phyloP scores from a whole-genome alignment of 2,113 vertebrate species.

The Apodemus speciosus region DNA sequence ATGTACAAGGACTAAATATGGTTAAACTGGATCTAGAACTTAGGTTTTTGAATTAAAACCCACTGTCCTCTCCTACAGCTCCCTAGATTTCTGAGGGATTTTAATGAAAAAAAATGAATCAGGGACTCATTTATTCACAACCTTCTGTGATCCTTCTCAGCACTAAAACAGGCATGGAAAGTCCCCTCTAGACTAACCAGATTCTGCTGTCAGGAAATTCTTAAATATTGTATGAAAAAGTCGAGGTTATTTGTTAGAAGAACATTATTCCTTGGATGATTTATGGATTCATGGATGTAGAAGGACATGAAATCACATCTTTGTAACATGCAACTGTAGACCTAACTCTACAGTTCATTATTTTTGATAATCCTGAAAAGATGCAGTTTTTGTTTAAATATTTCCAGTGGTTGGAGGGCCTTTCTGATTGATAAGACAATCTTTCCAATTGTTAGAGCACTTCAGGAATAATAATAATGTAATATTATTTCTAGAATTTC shows the following conservation, averaged over 20 bases:
- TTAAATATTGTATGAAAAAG: conserved; percentile 12
- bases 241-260: not conserved
- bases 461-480: conserved; percentile 17
- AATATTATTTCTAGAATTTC: conserved; percentile 21
- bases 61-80: not conserved
- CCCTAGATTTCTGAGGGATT: not conserved
- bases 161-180: not conserved
- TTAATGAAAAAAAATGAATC: not conserved
- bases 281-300: conserved; percentile 4
- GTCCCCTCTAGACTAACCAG: not conserved
- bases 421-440: not conserved
- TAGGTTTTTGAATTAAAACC: conserved; percentile 14
- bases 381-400: conserved; percentile 26
- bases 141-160: not conserved
- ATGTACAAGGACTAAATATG: not conserved
- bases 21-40: not conserved
- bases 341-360: not conserved
- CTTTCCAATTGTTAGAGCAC: not conserved
- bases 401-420: not conserved
- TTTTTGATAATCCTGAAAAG: not conserved
- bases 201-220: not conserved
- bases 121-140: conserved; percentile 40
- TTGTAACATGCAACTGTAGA: not conserved
- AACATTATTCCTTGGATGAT: conserved; percentile 20
- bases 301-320: conserved; percentile 19